Conservation (phyloP, 2,797 vertebrate species). For the Pseudochromis fuscus region DNA sequence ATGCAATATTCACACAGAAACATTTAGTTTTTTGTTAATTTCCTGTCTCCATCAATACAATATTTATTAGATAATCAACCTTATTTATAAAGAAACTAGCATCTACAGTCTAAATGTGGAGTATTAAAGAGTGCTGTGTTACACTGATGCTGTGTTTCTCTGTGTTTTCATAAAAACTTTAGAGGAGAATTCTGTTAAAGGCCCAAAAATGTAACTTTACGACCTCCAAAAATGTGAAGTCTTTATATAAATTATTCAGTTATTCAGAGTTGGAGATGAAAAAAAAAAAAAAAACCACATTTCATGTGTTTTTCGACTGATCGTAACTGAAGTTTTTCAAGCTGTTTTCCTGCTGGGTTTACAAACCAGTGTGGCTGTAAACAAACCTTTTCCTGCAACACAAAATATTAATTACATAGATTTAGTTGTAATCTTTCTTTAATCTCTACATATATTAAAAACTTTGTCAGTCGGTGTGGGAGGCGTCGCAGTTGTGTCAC, state of each 20-base stretch:
- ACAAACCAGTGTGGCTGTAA: conserved; percentile 66
- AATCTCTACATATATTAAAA: conserved; percentile 40
- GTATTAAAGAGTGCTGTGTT: not conserved
- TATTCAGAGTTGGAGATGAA: conserved; percentile 64
- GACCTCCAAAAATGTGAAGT: conserved; percentile 49
- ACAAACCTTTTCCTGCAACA: conserved; percentile 56
- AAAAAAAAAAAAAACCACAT: conserved; percentile 49
- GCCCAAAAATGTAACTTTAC: conserved; percentile 44
- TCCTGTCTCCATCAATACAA: not conserved
- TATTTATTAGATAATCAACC: not conserved
- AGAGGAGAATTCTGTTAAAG: conserved; percentile 30
- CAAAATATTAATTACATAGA: conserved; percentile 52
- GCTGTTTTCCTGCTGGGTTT: conserved; percentile 65
- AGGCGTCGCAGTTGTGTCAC: not conserved
- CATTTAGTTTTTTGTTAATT: not conserved
- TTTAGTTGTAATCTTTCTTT: conserved; percentile 39
- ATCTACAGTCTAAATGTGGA: not conserved
- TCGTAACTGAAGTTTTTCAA: conserved; percentile 62
- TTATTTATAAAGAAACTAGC: not conserved
- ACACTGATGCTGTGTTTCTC: conserved; percentile 39
- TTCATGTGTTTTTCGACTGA: conserved; percentile 64
- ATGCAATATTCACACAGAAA: conserved; percentile 16
- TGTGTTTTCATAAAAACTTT: conserved; percentile 32
- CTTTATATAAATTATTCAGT: conserved; percentile 77
- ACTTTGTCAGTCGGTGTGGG: conserved; percentile 4